phyloP scores from a whole-genome alignment of 2,797 vertebrate species.

The Cichlasoma orientale region DNA sequence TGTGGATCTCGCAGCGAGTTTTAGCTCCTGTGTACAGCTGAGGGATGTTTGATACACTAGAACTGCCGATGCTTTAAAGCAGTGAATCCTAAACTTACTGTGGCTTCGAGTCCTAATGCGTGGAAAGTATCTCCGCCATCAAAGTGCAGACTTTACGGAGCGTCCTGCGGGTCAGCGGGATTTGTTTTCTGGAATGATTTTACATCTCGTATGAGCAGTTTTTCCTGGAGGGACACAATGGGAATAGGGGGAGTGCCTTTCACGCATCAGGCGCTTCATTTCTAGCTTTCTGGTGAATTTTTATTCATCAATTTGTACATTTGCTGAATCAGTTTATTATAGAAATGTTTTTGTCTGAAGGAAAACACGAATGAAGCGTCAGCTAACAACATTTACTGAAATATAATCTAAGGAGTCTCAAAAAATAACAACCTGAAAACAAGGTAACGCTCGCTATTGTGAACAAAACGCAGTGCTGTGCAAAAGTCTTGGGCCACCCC shows the following conservation, averaged over 20 bases:
- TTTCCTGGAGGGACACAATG: not conserved
- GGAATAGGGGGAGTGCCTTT: too few species aligned
- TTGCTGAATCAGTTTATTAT: not conserved
- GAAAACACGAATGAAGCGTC: not conserved
- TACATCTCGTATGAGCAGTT: not conserved
- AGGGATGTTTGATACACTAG: not conserved
- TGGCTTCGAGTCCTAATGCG: accelerated
- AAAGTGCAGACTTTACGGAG: not conserved
- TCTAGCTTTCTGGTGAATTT: not conserved
- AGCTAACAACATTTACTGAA: not conserved
- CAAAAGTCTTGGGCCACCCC: too few species aligned
- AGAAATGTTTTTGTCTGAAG: not conserved
- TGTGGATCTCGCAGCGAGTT: not conserved
- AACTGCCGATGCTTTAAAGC: not conserved
- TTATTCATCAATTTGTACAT: not conserved
- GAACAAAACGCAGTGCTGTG: too few species aligned
- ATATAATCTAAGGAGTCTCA: not conserved
- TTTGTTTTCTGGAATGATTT: not conserved
- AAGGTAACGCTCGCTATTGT: too few species aligned
- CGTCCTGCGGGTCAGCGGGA: not conserved
- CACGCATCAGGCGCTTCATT: not conserved
- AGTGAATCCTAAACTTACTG: not conserved
- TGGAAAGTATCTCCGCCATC: not conserved
- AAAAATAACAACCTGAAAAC: too few species aligned
- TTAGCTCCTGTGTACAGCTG: not conserved